Evolutionary conservation across 2,113 vertebrate species (phyloP).

Genomic region (Cariama cristata): DNA sequence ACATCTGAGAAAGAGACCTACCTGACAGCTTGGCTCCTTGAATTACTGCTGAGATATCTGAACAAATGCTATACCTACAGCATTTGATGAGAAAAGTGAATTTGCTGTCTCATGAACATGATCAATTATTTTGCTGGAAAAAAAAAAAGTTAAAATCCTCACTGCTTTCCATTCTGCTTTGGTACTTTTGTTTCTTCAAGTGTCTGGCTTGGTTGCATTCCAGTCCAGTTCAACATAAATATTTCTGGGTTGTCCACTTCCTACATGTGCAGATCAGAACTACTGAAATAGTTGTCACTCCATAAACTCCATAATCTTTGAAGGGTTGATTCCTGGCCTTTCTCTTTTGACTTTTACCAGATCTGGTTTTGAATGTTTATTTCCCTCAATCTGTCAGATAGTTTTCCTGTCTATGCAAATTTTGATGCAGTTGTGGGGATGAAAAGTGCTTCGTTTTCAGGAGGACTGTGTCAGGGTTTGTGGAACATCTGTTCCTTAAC

Average conservation of each 20-base stretch:
- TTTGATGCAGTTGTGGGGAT: not conserved
- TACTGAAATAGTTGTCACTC: not conserved
- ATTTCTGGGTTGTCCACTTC: not conserved
- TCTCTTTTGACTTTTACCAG: not conserved
- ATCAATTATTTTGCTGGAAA: not conserved
- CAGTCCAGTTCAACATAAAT: not conserved
- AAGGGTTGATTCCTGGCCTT: not conserved
- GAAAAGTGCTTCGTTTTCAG: not conserved
- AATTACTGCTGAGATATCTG: not conserved
- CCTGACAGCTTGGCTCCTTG: not conserved
- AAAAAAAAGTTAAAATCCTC: not conserved
- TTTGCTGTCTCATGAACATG: not conserved
- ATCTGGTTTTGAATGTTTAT: not conserved
- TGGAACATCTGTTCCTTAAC: not conserved
- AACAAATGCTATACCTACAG: not conserved
- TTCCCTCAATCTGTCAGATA: not conserved
- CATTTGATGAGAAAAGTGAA: not conserved
- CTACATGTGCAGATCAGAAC: not conserved
- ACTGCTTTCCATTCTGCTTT: not conserved
- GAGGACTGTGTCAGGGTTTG: not conserved
- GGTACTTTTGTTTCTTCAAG: not conserved
- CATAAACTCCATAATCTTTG: not conserved
- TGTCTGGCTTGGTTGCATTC: not conserved
- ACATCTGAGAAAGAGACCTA: not conserved
- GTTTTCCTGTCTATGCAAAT: not conserved